phyloP scores from a whole-genome alignment of 2,888 invertebrate species.

The Agonopterix alstromeriana region DNA sequence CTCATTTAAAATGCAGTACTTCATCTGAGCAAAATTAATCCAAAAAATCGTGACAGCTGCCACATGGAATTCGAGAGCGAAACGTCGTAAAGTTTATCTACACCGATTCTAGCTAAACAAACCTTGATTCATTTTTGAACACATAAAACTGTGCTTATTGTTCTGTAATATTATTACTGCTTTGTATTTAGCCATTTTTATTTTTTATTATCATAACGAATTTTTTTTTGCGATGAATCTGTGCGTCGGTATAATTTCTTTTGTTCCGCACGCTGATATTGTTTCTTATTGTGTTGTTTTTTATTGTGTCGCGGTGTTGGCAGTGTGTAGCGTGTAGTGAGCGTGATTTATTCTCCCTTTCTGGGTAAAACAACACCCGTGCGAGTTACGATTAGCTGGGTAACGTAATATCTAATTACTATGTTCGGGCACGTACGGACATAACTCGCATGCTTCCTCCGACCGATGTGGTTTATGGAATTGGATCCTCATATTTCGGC shows the following conservation, averaged over 20 bases:
- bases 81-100: slow-evolving; percentile 62
- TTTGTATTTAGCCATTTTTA: slow-evolving; percentile 68
- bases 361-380: slow-evolving; percentile 72
- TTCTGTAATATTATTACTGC: slow-evolving; percentile 65
- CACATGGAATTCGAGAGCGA: slow-evolving; percentile 30
- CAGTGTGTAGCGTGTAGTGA: slow-evolving; percentile 46
- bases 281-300: slow-evolving; percentile 63
- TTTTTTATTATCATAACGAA: slow-evolving; percentile 68
- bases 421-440: slow-evolving; percentile 71
- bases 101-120: slow-evolving; percentile 52
- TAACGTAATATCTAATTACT: slow-evolving; percentile 75
- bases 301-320: slow-evolving; percentile 59
- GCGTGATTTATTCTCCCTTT: slow-evolving; percentile 72
- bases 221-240: slow-evolving; percentile 61
- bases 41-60: slow-evolving; percentile 63
- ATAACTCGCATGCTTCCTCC: slow-evolving; percentile 71
- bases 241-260: slow-evolving; percentile 68
- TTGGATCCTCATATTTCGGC: slow-evolving; percentile 74
- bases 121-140: slow-evolving; percentile 56
- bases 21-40: slow-evolving; percentile 56
- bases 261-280: slow-evolving; percentile 69
- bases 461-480: slow-evolving; percentile 73
- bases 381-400: slow-evolving; percentile 72
- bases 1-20: slow-evolving; percentile 62
- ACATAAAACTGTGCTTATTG: slow-evolving; percentile 54